Base-by-base conservation (phyloP, 2,888 invertebrate genomes). In the Meandrusa payeni region DNA sequence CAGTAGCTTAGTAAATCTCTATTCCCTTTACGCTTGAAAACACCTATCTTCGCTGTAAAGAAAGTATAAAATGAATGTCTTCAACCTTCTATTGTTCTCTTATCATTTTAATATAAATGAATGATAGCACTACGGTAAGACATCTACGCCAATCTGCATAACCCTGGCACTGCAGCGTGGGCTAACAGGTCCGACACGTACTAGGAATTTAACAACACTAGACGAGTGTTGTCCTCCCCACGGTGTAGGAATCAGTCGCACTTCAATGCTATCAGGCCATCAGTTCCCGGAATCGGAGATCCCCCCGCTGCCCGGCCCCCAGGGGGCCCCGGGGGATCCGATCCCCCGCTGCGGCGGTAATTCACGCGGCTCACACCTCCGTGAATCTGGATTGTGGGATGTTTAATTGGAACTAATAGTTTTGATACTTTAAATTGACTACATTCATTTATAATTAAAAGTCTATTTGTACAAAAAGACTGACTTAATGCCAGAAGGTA, bases 281-380 rank as follows among this genome's bases (percentile, higher is more conserved):
- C 51, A 41, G 53, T 59, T 66, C 69, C 61, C 59, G 48, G 59
- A 47, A 57, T 50, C 57, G 57, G 52, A 38, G 64, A 66, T 61
- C 55, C 36, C 55, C 62, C 64, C 67, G 46, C 50, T 48, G 46
- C 47, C 50, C 20, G 32, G 22, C 9, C 24, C 38, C 24, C 38
- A 29, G 28, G 23, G 24, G 51, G 46, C 44, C 55, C 54, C 51
- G 51, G 50, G 60, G 64, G 64, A 49, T 50, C 51, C 51, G 59
- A 50, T 23, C 57, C 70, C 82, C 83, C 71, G 80, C 76, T 74
- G 82, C 41, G 80, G 34, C 69, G 68, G 79, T 82, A 81, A 82
- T 80, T 80, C 83, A 79, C 82, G 66, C 64, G 57, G 60, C 69
- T 82, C 80, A 82, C 85, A 85, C 83, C 79, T 85, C 71, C 59